Conservation (phyloP, 64 coral and sea anemone genomes). For the Dendronephthya gigantea region DNA sequence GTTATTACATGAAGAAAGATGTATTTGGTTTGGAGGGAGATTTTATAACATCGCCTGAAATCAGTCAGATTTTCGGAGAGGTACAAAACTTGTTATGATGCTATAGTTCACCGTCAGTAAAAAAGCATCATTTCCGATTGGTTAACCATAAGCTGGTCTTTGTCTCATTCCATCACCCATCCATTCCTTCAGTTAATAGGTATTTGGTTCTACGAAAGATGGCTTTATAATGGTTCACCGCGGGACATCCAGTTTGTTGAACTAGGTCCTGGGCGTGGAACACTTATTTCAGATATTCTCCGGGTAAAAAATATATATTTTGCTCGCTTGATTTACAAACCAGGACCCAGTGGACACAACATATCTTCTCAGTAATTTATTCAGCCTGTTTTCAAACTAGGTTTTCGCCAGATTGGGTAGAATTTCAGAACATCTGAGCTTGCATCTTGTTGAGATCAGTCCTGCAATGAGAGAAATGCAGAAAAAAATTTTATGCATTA, state of each 20-base stretch:
- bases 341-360: too few species aligned
- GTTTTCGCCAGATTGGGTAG: conserved; percentile 65
- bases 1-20: conserved; percentile 96
- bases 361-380: too few species aligned
- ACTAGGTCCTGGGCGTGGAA: conserved; percentile 84
- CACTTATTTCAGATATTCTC: conserved; percentile 72
- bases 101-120: too few species aligned
- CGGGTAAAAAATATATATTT: conserved; percentile 62
- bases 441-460: conserved; percentile 79
- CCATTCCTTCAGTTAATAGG: conserved; percentile 54
- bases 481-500: conserved; percentile 38
- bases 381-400: conserved; percentile 1
- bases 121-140: too few species aligned
- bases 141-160: too few species aligned
- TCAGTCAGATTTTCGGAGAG: conserved; percentile 97
- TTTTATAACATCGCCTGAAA: conserved; percentile 93
- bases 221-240: conserved; percentile 62
- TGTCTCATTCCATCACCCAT: too few species aligned
- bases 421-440: conserved; percentile 41
- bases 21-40: conserved; percentile 75
- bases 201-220: conserved; percentile 85
- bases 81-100: too few species aligned
- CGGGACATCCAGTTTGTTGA: conserved; percentile 64
- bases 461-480: conserved; percentile 75
- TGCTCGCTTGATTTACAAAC: too few species aligned